Evolutionary conservation across 2,113 vertebrate genomes (phyloP).

Genomic region (Oryzias woworae): DNA sequence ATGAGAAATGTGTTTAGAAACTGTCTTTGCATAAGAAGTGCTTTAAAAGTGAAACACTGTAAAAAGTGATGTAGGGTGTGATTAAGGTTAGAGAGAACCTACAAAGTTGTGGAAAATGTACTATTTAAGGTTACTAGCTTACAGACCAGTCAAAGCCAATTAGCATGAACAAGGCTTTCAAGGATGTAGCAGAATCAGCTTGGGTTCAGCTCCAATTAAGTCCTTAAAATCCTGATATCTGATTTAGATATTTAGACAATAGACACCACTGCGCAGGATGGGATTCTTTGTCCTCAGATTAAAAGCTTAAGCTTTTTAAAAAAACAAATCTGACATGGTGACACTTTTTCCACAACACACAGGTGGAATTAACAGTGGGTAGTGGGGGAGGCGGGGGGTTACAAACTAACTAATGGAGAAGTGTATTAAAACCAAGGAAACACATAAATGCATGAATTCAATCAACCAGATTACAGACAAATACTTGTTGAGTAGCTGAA

Average conservation of each 20-base stretch:
- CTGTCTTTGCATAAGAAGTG: too few relatives aligned
- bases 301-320: constrained; percentile 46
- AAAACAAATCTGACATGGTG: constrained; percentile 40
- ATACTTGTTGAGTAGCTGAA: constrained; percentile 7
- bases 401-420: constrained; percentile 19
- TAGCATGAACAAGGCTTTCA: constrained; percentile 42
- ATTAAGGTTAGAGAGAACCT: too few relatives aligned
- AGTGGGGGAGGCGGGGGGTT: constrained; percentile 6
- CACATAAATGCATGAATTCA: constrained; percentile 5
- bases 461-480: constrained; percentile 21
- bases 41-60: too few relatives aligned
- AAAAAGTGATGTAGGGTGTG: too few relatives aligned
- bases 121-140: constrained; percentile 19
- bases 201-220: constrained; percentile 61
- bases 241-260: constrained; percentile 55
- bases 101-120: too few relatives aligned
- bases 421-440: constrained; percentile 4
- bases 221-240: constrained; percentile 49
- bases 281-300: constrained; percentile 54
- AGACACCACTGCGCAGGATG: constrained; percentile 20
- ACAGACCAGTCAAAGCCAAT: constrained; percentile 49
- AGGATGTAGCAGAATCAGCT: constrained; percentile 43
- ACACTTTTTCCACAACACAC: constrained; percentile 40
- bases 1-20: too few relatives aligned
- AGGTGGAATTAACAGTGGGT: constrained; percentile 30